Evolutionary conservation across 2,113 vertebrate genomes (phyloP).

Genomic region (Lethenteron reissneri): DNA sequence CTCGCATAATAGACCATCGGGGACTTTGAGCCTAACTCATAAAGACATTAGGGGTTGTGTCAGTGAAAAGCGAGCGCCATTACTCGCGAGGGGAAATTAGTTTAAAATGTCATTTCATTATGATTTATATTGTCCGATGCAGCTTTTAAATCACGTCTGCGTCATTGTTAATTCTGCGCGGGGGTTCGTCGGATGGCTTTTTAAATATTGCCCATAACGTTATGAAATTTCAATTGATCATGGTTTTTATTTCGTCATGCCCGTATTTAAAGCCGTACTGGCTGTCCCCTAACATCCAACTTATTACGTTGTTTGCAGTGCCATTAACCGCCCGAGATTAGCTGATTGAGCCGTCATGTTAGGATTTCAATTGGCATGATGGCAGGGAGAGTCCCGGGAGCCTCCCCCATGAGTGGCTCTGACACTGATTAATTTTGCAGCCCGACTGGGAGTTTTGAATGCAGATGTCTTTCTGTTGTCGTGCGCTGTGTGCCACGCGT

Average conservation of each 20-base stretch:
- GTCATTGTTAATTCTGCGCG: constrained; percentile 4
- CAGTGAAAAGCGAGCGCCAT: background rate
- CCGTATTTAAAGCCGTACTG: too few species aligned
- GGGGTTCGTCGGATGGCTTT: constrained; percentile 1
- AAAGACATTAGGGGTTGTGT: background rate
- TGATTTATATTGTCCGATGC: constrained; percentile 2
- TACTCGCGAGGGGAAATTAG: constrained; percentile 1
- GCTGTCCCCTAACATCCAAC: too few species aligned
- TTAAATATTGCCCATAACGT: constrained; percentile 3
- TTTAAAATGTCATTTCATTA: constrained; percentile 7
- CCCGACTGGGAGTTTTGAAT: too few species aligned
- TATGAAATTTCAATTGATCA: constrained; percentile 5
- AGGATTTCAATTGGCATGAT: too few species aligned
- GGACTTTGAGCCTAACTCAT: constrained; percentile 3
- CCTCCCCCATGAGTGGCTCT: too few species aligned
- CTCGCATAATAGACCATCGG: constrained; percentile 2
- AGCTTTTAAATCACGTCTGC: constrained; percentile 2
- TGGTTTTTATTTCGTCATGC: background rate
- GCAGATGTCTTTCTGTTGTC: too few species aligned
- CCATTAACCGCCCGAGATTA: too few species aligned
- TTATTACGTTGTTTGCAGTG: too few species aligned
- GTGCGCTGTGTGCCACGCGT: too few species aligned
- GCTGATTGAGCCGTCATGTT: too few species aligned
- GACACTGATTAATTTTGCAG: too few species aligned
- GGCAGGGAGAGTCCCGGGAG: too few species aligned